Conservation (phyloP, 2,797 vertebrate genomes). For the Astyanax mexicanus region DNA sequence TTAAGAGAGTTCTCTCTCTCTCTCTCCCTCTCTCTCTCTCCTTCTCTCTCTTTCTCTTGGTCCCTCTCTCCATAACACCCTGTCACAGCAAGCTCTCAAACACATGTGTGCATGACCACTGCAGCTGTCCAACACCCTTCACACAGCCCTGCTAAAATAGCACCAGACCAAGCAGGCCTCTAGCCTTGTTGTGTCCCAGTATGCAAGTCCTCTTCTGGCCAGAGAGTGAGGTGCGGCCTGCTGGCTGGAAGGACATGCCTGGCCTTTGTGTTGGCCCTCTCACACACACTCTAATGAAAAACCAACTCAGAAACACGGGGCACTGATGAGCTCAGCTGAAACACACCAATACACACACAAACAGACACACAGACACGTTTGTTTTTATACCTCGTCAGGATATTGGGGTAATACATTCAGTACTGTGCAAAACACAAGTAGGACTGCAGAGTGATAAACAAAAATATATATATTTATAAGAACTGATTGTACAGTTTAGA, state of each 20-base stretch:
- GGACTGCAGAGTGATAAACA: no score
- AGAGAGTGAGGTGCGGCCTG: slow-evolving; percentile 39
- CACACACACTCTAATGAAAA: slow-evolving; percentile 66
- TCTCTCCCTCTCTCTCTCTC: slow-evolving; percentile 31
- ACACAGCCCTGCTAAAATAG: slow-evolving; percentile 56
- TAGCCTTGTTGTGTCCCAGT: slow-evolving; percentile 56
- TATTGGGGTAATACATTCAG: no score
- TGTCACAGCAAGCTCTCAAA: slow-evolving; percentile 70
- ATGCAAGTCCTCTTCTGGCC: slow-evolving; percentile 30
- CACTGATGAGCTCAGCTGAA: slow-evolving; percentile 39
- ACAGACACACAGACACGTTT: neutral
- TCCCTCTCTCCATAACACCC: slow-evolving; percentile 63
- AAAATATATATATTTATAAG: no score
- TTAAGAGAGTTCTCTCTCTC: slow-evolving; percentile 18
- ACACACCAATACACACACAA: neutral
- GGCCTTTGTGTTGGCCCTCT: slow-evolving; percentile 44
- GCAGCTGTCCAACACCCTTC: slow-evolving; percentile 69
- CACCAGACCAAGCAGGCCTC: slow-evolving; percentile 51
- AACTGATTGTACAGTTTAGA: no score
- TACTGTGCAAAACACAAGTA: no score
- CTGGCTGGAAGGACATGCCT: slow-evolving; percentile 36
- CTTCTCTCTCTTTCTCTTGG: slow-evolving; percentile 2
- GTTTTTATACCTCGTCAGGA: neutral
- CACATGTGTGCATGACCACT: slow-evolving; percentile 70
- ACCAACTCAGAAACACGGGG: slow-evolving; percentile 23